Conservation (phyloP, 1,140 invertebrate species). For the Saxidomus purpurata region DNA sequence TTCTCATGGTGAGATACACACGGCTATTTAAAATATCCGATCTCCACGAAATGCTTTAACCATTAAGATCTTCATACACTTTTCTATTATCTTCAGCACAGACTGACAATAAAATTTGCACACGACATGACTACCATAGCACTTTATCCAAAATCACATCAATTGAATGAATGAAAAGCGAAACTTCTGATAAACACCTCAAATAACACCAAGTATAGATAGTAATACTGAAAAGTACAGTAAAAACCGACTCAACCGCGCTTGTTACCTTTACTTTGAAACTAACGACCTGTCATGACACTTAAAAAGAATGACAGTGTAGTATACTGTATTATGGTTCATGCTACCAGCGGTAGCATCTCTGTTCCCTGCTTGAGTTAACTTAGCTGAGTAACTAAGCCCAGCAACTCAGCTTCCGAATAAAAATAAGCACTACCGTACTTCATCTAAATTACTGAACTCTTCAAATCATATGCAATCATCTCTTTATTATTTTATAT, state of each 20-base stretch:
- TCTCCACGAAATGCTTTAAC: not conserved
- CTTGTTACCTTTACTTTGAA: not conserved
- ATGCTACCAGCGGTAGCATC: too few species aligned
- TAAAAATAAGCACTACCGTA: not conserved
- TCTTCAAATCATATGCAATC: too few species aligned
- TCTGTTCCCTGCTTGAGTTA: not conserved
- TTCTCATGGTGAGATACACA: not conserved
- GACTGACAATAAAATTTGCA: conserved; percentile 30
- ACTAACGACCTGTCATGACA: not conserved
- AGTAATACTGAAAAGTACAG: not conserved
- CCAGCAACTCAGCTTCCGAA: not conserved
- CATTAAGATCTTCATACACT: not conserved
- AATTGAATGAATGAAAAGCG: conserved; percentile 3
- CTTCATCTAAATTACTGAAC: not conserved
- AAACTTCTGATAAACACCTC: not conserved
- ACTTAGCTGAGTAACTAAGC: not conserved
- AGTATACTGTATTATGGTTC: not conserved
- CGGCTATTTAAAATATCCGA: not conserved
- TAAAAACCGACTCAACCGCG: not conserved
- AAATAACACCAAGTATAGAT: not conserved
- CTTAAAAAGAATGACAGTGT: not conserved
- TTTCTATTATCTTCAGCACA: conserved; percentile 5
- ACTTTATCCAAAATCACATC: conserved; percentile 27
- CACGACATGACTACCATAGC: not conserved
- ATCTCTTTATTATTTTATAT: too few species aligned